Percentiles rank a stretch among this genome's conserved stretches.
Conservation (phyloP, 2,888 invertebrate species). For the Podabrus alpinus region DNA sequence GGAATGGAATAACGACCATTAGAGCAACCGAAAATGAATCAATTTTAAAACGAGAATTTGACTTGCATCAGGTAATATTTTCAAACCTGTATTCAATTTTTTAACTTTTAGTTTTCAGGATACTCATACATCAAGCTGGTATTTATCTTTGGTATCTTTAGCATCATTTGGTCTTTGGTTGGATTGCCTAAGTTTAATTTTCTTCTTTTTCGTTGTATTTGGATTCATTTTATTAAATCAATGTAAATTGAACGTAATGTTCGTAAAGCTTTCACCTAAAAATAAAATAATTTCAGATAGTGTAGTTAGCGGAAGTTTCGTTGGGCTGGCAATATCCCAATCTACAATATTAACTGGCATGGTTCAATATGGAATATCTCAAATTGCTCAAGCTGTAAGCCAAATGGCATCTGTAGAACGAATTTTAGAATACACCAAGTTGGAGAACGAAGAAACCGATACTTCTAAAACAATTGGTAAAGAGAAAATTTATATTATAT, state of each 20-base stretch:
- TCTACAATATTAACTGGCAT: constrained; percentile 52
- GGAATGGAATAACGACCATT: constrained; percentile 83
- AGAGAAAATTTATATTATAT: constrained; percentile 42
- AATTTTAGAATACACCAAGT: constrained; percentile 61
- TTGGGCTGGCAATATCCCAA: constrained; percentile 57
- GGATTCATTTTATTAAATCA: constrained; percentile 65
- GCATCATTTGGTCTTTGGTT: constrained; percentile 76
- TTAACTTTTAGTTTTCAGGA: constrained; percentile 56
- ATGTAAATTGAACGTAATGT: constrained; percentile 54
- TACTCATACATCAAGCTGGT: constrained; percentile 72
- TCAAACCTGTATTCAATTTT: neutral
- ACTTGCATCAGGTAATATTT: constrained; percentile 59
- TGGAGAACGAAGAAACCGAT: constrained; percentile 54
- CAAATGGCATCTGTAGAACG: constrained; percentile 47
- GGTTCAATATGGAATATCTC: constrained; percentile 64
- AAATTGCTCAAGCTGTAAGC: constrained; percentile 64
- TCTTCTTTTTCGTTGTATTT: constrained; percentile 67
- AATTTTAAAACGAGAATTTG: constrained; percentile 69
- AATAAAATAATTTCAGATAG: constrained; percentile 6
- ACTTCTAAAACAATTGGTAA: neutral
- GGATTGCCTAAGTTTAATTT: constrained; percentile 71
- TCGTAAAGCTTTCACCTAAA: neutral
- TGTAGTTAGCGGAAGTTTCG: constrained; percentile 49
- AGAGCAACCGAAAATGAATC: constrained; percentile 75
- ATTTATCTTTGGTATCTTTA: constrained; percentile 65